phyloP scores from a whole-genome alignment of 1,140 invertebrate genomes.

The Plectus sambesii region DNA sequence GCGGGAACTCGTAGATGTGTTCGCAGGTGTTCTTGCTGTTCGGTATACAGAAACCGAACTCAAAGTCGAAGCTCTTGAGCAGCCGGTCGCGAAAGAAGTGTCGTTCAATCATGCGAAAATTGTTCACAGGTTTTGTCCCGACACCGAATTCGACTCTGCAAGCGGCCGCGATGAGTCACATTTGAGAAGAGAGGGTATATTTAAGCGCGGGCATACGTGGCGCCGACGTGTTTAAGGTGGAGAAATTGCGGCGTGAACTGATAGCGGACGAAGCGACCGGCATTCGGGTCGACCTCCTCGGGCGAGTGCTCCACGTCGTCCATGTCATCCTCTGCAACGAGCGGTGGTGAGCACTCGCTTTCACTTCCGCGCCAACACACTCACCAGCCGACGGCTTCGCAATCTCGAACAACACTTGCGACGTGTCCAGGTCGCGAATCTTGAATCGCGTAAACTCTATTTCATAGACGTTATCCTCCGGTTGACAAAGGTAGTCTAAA shows the following conservation, averaged over 20 bases:
- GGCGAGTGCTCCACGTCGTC: slow-evolving; percentile 18
- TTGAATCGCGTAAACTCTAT: slow-evolving; percentile 97
- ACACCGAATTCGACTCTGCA: slow-evolving; percentile 87
- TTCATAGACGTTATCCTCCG: slow-evolving; percentile 88
- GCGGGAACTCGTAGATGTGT: slow-evolving; percentile 97
- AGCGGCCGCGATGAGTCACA: slow-evolving; percentile 15
- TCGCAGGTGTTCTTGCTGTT: slow-evolving; percentile 93
- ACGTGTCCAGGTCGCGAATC: slow-evolving; percentile 84
- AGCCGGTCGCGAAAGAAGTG: slow-evolving; percentile 87
- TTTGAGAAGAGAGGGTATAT: slow-evolving; percentile 17
- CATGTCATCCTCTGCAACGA: slow-evolving; percentile 18
- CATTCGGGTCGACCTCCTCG: slow-evolving; percentile 12
- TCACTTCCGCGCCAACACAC: slow-evolving; percentile 5
- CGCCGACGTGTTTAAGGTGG: slow-evolving; percentile 86
- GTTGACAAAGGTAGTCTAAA: slow-evolving; percentile 74
- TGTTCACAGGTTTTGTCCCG: slow-evolving; percentile 74
- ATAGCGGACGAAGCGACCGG: slow-evolving; percentile 86
- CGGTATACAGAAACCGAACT: slow-evolving; percentile 97
- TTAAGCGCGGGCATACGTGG: slow-evolving; percentile 61
- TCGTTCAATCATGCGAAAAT: slow-evolving; percentile 95
- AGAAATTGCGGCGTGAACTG: slow-evolving; percentile 89
- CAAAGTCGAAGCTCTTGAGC: slow-evolving; percentile 98
- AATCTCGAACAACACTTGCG: slow-evolving; percentile 86
- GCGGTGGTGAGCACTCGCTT: not conserved
- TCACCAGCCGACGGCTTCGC: slow-evolving; percentile 63